Evolutionary conservation across 2,888 invertebrate species (phyloP).

Genomic region (Synanthedon tipuliformis): DNA sequence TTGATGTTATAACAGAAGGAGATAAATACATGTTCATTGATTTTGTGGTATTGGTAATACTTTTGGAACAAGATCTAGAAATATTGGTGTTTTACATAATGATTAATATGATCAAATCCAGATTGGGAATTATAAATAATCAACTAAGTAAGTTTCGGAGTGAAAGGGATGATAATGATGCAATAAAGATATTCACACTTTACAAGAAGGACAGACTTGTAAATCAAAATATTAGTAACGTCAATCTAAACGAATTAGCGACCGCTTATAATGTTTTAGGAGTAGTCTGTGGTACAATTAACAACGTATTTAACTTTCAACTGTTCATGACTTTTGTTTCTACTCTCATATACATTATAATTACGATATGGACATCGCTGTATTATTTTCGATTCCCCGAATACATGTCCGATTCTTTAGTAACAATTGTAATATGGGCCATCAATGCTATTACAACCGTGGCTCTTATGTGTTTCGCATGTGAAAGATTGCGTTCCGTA

Average conservation of each 20-base stretch:
- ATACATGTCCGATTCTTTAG: not conserved
- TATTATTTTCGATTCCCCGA: constrained; percentile 1
- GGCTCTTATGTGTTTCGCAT: constrained; percentile 3
- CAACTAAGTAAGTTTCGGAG: not conserved
- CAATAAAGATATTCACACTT: not conserved
- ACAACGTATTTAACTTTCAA: constrained; percentile 7
- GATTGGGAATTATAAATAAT: constrained; percentile 4
- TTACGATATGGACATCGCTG: constrained; percentile 6
- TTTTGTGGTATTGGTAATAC: not conserved
- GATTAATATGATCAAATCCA: constrained; percentile 2
- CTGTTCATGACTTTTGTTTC: constrained; percentile 6
- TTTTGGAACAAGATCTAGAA: constrained; percentile 1
- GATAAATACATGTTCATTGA: not conserved
- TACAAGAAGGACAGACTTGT: not conserved
- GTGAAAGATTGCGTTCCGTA: constrained; percentile 3
- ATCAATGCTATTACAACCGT: constrained; percentile 2
- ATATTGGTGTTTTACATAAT: constrained; percentile 2
- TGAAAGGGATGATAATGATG: not conserved
- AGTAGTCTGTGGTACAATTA: constrained; percentile 5
- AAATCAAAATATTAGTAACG: not conserved
- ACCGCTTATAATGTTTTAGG: constrained; percentile 6
- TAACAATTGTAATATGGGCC: constrained; percentile 5
- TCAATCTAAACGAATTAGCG: constrained; percentile 4
- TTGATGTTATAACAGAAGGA: not conserved
- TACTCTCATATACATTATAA: constrained; percentile 5